Evolutionary conservation across 2,888 invertebrate genomes (phyloP).

Genomic region (Carcina quercana): DNA sequence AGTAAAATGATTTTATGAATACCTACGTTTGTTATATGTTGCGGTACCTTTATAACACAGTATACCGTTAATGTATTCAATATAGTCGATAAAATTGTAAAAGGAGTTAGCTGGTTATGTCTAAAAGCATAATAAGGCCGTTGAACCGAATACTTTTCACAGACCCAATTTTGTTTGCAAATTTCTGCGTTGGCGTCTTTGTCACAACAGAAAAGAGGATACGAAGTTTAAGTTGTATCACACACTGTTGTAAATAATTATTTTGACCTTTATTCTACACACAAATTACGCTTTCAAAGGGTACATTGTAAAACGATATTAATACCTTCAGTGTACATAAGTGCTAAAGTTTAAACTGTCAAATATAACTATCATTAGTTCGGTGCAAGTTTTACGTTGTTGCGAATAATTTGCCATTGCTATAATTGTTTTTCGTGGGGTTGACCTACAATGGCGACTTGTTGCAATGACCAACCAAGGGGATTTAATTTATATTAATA

Average conservation of each 20-base stretch:
- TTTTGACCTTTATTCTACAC: too few species aligned
- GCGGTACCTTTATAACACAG: too few species aligned
- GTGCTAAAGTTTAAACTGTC: background rate
- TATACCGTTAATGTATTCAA: constrained; percentile 23
- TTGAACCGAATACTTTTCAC: constrained; percentile 33
- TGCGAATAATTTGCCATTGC: constrained; percentile 69
- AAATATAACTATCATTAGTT: constrained; percentile 18
- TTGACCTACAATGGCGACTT: constrained; percentile 54
- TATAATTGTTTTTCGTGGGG: background rate
- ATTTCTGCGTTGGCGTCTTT: too few species aligned
- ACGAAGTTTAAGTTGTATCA: too few species aligned
- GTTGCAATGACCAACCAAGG: constrained; percentile 52
- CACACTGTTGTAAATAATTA: too few species aligned
- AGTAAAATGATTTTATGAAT: too few species aligned
- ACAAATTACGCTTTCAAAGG: constrained; percentile 13
- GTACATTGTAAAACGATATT: too few species aligned
- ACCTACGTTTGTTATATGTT: too few species aligned
- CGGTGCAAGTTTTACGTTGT: constrained; percentile 42
- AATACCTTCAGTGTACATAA: too few species aligned
- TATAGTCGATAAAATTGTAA: constrained; percentile 20
- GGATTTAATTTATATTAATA: constrained; percentile 32
- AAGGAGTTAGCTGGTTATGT: constrained; percentile 17
- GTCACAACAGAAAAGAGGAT: too few species aligned
- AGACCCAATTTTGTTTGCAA: constrained; percentile 28
- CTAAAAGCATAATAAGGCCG: constrained; percentile 24